Evolutionary conservation across 2,888 invertebrate species (phyloP).

Genomic region (Pseudococcus viburni): DNA sequence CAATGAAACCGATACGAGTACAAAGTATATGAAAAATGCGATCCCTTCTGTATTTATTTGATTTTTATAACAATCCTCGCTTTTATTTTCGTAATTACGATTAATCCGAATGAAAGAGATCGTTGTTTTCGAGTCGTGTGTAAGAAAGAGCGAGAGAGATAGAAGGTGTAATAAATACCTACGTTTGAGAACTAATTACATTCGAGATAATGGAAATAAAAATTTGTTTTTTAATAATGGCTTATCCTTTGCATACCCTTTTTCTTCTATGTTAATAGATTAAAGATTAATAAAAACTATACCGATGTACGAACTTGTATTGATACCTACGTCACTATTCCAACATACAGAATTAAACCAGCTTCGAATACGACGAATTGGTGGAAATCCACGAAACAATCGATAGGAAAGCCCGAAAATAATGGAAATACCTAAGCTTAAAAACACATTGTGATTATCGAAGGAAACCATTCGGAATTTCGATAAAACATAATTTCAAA

Average conservation of each 20-base stretch:
- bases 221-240: conserved; percentile 39
- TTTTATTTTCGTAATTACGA: background rate
- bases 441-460: background rate
- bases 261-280: background rate
- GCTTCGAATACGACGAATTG: background rate
- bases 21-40: conserved; percentile 30
- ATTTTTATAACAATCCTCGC: background rate
- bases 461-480: background rate
- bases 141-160: background rate
- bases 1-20: background rate
- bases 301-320: background rate
- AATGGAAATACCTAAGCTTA: conserved; percentile 5
- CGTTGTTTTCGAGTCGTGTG: background rate
- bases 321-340: background rate
- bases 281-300: background rate
- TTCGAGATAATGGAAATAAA: conserved; percentile 4
- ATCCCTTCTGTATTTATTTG: background rate
- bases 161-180: background rate
- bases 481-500: background rate
- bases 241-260: background rate
- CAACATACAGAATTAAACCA: background rate
- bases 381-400: too few relatives aligned
- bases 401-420: background rate
- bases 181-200: conserved; percentile 41
- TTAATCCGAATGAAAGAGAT: background rate